Evolutionary conservation across 2,888 invertebrate genomes (phyloP), one percentile per base, ranked within the genome.

Genomic region (Amblyjoppa proteus): DNA sequence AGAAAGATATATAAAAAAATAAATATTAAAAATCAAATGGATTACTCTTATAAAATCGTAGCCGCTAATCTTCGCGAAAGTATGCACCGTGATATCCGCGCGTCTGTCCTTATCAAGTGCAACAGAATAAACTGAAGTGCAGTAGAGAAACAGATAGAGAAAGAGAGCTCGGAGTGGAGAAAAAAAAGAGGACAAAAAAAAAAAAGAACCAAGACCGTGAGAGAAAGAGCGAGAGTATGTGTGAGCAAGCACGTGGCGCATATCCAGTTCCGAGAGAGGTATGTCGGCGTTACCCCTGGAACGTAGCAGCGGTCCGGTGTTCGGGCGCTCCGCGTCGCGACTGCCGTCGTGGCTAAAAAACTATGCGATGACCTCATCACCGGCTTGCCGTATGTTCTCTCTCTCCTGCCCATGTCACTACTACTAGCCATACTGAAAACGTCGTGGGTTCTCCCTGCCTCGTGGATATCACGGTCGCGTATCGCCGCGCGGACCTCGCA

Each of bases 351-450:
- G 88, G 90, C 89, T 91, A 91, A 92, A 92, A 92, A 92, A 90
- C 91, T 88, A 92, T 90, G 88, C 92, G 93, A 93, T 93, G 93
- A 93, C 92, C 93, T 93, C 93, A 93, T 93, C 93, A 91, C 92
- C 88, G 87, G 87, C 90, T 89, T 87, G 88, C 90, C 91, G 88
- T 90, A 88, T 91, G 89, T 90, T 91, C 91, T 91, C 87, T 91
- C 91, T 91, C 87, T 86, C 86, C 89, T 90, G 91, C 89, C 88
- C 88, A 84, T 91, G 90, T 90, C 91, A 87, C 89, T 87, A 81
- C 84, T 93, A 93, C 92, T 92, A 92, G 87, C 92, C 92, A 85
- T 91, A 87, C 92, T 90, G 87, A 92, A 93, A 93, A 93, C 92
- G 91, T 93, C 75, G 86, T 58, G 61, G 75, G 79, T 74, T 82